These are phyloP conservation scores for Agrilus biguttatus DNA, from an alignment of 2,888 invertebrate species.

Conservation along the genomic window DNA sequence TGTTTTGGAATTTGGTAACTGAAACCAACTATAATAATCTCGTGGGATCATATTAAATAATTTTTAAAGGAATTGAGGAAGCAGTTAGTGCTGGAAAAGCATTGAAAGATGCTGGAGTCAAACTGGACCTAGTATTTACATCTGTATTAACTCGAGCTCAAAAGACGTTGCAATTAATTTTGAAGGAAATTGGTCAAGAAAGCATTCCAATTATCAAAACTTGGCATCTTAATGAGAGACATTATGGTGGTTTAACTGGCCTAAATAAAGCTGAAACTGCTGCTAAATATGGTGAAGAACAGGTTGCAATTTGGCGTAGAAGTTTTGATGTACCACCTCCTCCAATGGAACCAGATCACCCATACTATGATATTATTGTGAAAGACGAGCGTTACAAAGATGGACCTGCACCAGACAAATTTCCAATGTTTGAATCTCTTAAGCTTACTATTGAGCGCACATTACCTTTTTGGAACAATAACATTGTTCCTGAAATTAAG, in stretches of 20 bases:
- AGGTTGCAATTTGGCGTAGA: slow-evolving; percentile 78
- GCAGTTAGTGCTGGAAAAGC: slow-evolving; percentile 45
- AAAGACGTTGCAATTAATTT: slow-evolving; percentile 38
- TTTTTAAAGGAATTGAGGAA: slow-evolving; percentile 38
- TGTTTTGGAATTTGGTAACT: too few relatives aligned
- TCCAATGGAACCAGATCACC: slow-evolving; percentile 64
- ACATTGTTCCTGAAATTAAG: slow-evolving; percentile 74
- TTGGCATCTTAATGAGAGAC: slow-evolving; percentile 50
- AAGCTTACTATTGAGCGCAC: slow-evolving; percentile 75
- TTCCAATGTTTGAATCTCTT: slow-evolving; percentile 74
- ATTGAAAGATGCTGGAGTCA: slow-evolving; percentile 40
- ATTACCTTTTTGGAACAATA: slow-evolving; percentile 78
- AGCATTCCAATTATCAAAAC: slow-evolving; percentile 40
- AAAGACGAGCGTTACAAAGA: slow-evolving; percentile 58
- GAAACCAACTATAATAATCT: too few relatives aligned
- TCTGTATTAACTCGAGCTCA: slow-evolving; percentile 50
- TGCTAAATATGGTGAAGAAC: slow-evolving; percentile 49
- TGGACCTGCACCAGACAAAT: slow-evolving; percentile 58
- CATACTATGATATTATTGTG: slow-evolving; percentile 63
- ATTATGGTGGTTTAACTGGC: slow-evolving; percentile 52
- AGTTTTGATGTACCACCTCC: slow-evolving; percentile 79
- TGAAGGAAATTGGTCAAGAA: slow-evolving; percentile 43
- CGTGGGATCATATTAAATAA: background rate
- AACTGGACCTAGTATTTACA: slow-evolving; percentile 47
- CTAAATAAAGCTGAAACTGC: slow-evolving; percentile 53